Evolutionary conservation across 1,140 invertebrate species (phyloP), one percentile per base, ranked within the genome.

Genomic region (Ptiloglossa arizonensis): DNA sequence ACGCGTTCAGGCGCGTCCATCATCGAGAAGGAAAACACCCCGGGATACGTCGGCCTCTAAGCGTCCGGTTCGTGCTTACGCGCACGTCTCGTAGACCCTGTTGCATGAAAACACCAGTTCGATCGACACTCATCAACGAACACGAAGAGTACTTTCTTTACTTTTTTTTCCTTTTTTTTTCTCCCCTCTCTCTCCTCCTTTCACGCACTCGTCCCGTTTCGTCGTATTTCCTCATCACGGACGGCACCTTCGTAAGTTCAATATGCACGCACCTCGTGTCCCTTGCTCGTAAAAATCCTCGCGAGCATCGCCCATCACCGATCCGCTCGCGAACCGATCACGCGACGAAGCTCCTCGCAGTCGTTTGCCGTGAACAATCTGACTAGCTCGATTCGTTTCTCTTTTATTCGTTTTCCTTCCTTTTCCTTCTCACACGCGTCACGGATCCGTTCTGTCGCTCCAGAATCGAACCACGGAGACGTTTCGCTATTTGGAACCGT

Each of bases 341-440:
- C n/a, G n/a, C n/a, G n/a, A n/a, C n/a, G n/a, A n/a, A n/a, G n/a
- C n/a, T n/a, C n/a, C n/a, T n/a, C n/a, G n/a, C n/a, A n/a, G n/a
- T n/a, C 35, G 35, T 35, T 35, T 35, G 5, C 35, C 35, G 35
- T 35, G 9, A 35, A 41, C 50, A 85, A 87, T 85, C 87, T 87
- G 90, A 91, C 89, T 91, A 91, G 90, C 85, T 90, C 66, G 38
- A 38, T 19, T n/a, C n/a, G n/a, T n/a, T n/a, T n/a, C n/a, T n/a
- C n/a, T n/a, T n/a, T n/a, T n/a, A n/a, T n/a, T n/a, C n/a, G n/a
- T n/a, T n/a, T n/a, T n/a, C n/a, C n/a, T n/a, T n/a, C n/a, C n/a
- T n/a, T 24, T 4, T 60, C 22, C 1, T 32, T 35, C 19, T 17
- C 24, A 3, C n/a, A 35, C 35, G 9, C 35, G 2, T 35, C 35